Base-by-base conservation (phyloP, 1,140 invertebrate genomes). In the Babylonia areolata region DNA sequence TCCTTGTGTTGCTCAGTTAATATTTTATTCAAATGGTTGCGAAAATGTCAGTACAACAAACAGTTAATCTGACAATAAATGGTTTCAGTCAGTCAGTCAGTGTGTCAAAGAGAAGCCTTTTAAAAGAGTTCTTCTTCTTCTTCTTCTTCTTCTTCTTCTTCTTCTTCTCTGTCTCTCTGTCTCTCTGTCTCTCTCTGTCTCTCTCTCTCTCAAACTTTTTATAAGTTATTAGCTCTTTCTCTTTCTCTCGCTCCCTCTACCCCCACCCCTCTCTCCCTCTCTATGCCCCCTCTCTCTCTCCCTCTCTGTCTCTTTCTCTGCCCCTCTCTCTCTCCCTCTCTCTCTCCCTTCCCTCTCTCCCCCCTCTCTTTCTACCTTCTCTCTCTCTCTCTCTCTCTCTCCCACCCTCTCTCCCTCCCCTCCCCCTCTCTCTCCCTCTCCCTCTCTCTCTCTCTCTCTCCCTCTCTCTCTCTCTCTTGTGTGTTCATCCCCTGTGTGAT, bases 381-480 rank as follows among this genome's bases (percentile, higher is more conserved):
- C n/a, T n/a, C n/a, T n/a, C n/a, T n/a, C n/a, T n/a, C n/a, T n/a
- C n/a, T n/a, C n/a, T n/a, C n/a, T n/a, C n/a, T n/a, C n/a, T n/a
- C n/a, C n/a, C n/a, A n/a, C n/a, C n/a, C n/a, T n/a, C n/a, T n/a
- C n/a, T n/a, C 28, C 17, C 5, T n/a, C 28, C n/a, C 28, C n/a
- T 31, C 64, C 28, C 64, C 28, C 64, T 69, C 64, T 69, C 64
- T 69, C 64, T 69, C 64, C 28, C 64, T 69, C 64, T 69, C 64
- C 28, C 64, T 69, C 64, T 69, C 64, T 69, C 64, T 69, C 64
- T 69, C 64, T 69, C 64, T 69, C 64, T 69, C 64, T 69, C 64
- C 28, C 64, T 69, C 64, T 69, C 64, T 69, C 64, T 69, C 64
- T 69, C 64, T 15, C 28, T 28, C 20, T 69, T n/a, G n/a, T n/a